Conservation (phyloP, 2,888 invertebrate genomes). For the Eubasilissa splendida region DNA sequence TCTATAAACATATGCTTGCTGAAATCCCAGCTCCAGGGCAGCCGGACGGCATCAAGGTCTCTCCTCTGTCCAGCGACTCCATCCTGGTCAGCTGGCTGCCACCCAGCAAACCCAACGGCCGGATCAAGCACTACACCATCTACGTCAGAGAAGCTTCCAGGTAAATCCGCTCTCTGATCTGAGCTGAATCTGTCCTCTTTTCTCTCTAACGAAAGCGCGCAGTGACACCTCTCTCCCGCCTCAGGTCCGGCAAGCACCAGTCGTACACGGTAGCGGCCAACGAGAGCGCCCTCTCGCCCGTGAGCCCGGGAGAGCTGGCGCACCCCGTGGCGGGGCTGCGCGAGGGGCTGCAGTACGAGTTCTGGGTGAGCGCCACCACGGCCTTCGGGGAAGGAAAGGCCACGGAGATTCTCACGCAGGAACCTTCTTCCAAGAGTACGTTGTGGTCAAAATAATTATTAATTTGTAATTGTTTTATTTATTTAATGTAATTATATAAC, state of each 20-base stretch:
- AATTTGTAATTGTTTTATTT: background rate
- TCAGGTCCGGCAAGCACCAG: slow-evolving; percentile 45
- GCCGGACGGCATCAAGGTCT: slow-evolving; percentile 87
- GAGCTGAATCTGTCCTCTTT: background rate
- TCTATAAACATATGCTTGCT: too few species aligned
- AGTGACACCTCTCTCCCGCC: too few species aligned
- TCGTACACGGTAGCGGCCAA: slow-evolving; percentile 60
- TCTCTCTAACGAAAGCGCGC: too few species aligned
- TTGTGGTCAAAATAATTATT: background rate
- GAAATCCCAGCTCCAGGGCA: slow-evolving; percentile 82
- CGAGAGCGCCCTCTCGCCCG: slow-evolving; percentile 66
- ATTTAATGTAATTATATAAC: too few species aligned
- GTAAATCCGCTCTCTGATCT: slow-evolving; percentile 61
- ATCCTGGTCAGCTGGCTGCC: slow-evolving; percentile 89
- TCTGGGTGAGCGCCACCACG: slow-evolving; percentile 90
- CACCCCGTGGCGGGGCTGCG: slow-evolving; percentile 79
- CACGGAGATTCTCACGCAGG: slow-evolving; percentile 68
- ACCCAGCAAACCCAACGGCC: slow-evolving; percentile 86
- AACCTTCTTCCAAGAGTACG: slow-evolving; percentile 68
- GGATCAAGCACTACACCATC: slow-evolving; percentile 85
- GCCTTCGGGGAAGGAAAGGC: slow-evolving; percentile 79
- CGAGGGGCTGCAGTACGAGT: slow-evolving; percentile 84
- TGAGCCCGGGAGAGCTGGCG: slow-evolving; percentile 69
- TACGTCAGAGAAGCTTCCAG: slow-evolving; percentile 82
- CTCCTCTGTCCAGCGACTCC: slow-evolving; percentile 85